Evolutionary conservation across 2,888 invertebrate genomes (phyloP), one percentile per base, ranked within the genome.

Genomic region (Charanyca ferruginea): DNA sequence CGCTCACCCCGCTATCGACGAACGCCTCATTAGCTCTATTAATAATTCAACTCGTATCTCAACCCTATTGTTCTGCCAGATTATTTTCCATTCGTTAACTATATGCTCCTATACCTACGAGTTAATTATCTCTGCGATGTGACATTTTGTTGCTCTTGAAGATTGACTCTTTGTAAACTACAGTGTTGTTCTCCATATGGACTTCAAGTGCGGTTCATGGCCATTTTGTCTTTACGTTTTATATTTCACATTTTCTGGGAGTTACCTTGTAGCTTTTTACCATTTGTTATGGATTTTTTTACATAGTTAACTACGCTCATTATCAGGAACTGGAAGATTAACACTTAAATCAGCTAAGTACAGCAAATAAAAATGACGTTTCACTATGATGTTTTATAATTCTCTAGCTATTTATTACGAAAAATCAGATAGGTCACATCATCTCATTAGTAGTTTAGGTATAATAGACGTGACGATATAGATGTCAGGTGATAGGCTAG

Each of bases 21-120:
- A 94, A 93, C 94, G 91, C 87, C 93, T 93, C 92, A 91, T 93
- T 94, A 92, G 86, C 91, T 89, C 91, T 93, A 94, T 93, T 94
- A 93, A 93, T 94, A 93, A 94, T 93, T 93, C 93, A 93, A 91
- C 90, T 90, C 88, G 83, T 92, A 93, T 92, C 92, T 89, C 88
- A 85, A 88, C 90, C 89, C 91, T 91, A 93, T 93, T 93, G 93
- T 91, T 91, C 88, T 90, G 86, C 84, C 84, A 88, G 89, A 90
- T 91, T 89, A 90, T 90, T 93, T 90, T 90, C 91, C 90, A 90
- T 86, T 89, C 88, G 86, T 85, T 85, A 83, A 71, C 59, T 80
- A 79, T 73, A 83, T 73, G 77, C 73, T 77, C 78, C 67, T 80
- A 64, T 67, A 79, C 71, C 77, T 61, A 82, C 73, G 77, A 81